Conservation (phyloP, 2,888 invertebrate genomes). For the Coecobrya sp. region DNA sequence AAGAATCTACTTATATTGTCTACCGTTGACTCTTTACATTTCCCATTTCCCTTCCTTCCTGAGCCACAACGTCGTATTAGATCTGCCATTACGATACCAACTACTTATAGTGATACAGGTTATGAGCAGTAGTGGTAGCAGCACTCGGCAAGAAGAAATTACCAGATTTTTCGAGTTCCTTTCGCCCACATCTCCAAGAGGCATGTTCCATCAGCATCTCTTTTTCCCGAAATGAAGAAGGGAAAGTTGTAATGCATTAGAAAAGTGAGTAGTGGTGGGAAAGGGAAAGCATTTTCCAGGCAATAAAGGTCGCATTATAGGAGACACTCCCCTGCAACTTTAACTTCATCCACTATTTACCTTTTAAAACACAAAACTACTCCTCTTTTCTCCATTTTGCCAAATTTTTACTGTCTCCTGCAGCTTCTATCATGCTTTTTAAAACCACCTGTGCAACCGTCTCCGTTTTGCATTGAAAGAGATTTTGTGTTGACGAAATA, state of each 20-base stretch:
- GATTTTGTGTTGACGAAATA: not conserved
- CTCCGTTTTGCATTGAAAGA: not conserved
- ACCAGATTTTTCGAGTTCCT: constrained; percentile 34
- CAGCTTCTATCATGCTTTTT: not conserved
- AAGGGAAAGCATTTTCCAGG: constrained; percentile 24
- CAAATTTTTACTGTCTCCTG: constrained; percentile 10
- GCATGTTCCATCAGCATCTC: not conserved
- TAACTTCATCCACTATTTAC: constrained; percentile 40
- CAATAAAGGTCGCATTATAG: constrained; percentile 57
- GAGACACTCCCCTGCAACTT: constrained; percentile 11
- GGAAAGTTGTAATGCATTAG: constrained; percentile 5
- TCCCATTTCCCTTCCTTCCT: no score
- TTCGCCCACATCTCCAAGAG: constrained; percentile 8
- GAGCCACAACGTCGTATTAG: no score
- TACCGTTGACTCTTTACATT: not conserved
- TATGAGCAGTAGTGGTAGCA: not conserved
- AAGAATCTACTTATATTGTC: not conserved
- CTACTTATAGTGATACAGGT: not conserved
- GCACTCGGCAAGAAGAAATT: constrained; percentile 48
- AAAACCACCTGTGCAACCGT: not conserved
- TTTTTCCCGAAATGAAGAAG: constrained; percentile 8
- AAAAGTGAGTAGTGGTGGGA: constrained; percentile 20
- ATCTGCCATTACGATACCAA: no score
- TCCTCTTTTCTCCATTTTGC: not conserved
- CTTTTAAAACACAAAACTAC: not conserved